phyloP scores from a whole-genome alignment of 1,140 invertebrate genomes.

The Aphidius ervi region DNA sequence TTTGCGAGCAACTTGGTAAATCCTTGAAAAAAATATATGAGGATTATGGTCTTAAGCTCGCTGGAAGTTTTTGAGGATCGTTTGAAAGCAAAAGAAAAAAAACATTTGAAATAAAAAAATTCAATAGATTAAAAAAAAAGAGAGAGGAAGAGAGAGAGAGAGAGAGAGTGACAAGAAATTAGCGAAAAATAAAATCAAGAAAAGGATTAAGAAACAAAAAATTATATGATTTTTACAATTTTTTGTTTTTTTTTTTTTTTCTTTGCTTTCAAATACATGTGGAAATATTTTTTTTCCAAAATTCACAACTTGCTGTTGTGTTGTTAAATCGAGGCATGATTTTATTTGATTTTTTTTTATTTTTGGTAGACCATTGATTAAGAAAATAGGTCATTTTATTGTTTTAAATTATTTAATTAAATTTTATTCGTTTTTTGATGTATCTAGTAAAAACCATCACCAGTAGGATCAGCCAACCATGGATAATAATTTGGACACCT shows the following conservation, averaged over 20 bases:
- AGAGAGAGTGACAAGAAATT: constrained; percentile 23
- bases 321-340: too few species aligned
- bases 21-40: constrained; percentile 30
- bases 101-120: constrained; percentile 15
- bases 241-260: too few species aligned
- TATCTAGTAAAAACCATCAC: constrained; percentile 82
- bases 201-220: not conserved
- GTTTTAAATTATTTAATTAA: too few species aligned
- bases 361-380: too few species aligned
- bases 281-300: too few species aligned
- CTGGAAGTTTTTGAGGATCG: constrained; percentile 19
- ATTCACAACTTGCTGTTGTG: too few species aligned
- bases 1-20: constrained; percentile 20
- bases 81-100: constrained; percentile 18
- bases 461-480: constrained; percentile 89
- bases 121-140: constrained; percentile 8
- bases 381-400: too few species aligned
- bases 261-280: too few species aligned
- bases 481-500: constrained; percentile 92
- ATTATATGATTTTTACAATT: too few species aligned
- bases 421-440: too few species aligned
- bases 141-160: constrained; percentile 9
- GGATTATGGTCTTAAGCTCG: constrained; percentile 17
- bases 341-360: too few species aligned
- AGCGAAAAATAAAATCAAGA: constrained; percentile 14